A percentile compares a stretch with the other conserved stretches of the same genome.
Evolutionary conservation across 2,888 invertebrate species (phyloP).

Genomic region (Eupithecia inturbata): DNA sequence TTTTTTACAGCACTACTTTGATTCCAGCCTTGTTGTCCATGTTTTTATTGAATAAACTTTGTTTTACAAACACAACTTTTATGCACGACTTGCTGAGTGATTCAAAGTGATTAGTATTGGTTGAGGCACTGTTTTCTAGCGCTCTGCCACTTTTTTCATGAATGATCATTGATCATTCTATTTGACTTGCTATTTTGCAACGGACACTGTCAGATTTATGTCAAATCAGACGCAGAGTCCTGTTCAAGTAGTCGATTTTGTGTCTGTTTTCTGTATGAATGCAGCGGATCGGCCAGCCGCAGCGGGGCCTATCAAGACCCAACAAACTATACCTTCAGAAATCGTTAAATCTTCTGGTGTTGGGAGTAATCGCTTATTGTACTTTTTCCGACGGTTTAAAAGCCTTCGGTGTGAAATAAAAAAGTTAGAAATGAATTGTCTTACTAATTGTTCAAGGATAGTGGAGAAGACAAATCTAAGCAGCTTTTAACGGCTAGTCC

Average conservation of each 20-base stretch:
- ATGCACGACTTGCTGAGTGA: background rate
- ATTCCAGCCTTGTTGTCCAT: background rate
- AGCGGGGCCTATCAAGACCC: slow-evolving; percentile 56
- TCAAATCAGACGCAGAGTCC: background rate
- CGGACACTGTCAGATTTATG: background rate
- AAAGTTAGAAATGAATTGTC: slow-evolving; percentile 32
- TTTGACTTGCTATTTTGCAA: background rate
- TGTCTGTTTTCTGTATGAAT: slow-evolving; percentile 19
- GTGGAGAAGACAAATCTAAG: slow-evolving; percentile 9
- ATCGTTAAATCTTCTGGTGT: slow-evolving; percentile 65
- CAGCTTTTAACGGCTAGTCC: slow-evolving; percentile 18
- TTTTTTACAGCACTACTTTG: background rate
- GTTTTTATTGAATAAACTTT: background rate
- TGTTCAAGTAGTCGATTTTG: background rate
- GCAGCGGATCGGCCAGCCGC: slow-evolving; percentile 26
- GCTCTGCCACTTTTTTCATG: background rate
- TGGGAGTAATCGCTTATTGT: slow-evolving; percentile 70
- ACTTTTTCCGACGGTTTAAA: slow-evolving; percentile 59
- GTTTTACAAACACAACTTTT: background rate
- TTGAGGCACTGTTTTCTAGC: background rate
- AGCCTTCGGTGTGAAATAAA: slow-evolving; percentile 40
- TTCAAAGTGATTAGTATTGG: background rate
- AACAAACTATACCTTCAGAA: slow-evolving; percentile 53
- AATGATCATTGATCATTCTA: background rate
- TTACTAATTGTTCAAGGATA: slow-evolving; percentile 20